A percentile compares a stretch with the other conserved stretches of the same genome.
Conservation (phyloP, 2,888 invertebrate genomes). For the Tetheella fluctuosa region DNA sequence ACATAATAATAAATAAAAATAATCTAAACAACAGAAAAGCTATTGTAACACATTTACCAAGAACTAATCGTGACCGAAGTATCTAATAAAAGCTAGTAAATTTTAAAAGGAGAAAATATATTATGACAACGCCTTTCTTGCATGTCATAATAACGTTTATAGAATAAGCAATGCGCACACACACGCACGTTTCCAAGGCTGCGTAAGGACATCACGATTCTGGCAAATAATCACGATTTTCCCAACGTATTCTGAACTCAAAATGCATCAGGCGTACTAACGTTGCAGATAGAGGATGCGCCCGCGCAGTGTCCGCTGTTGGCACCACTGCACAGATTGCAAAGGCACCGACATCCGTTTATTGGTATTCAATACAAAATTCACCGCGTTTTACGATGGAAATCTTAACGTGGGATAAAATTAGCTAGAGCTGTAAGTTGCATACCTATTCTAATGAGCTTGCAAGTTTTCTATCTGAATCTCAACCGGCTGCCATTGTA, state of each 20-base stretch:
- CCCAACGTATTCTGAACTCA: slow-evolving; percentile 31
- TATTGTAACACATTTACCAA: slow-evolving; percentile 1
- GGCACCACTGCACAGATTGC: slow-evolving; percentile 39
- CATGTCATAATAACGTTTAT: slow-evolving; percentile 9
- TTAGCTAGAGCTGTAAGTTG: neutral
- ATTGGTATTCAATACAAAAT: slow-evolving; percentile 9
- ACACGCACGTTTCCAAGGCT: slow-evolving; percentile 55
- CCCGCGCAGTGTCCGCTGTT: slow-evolving; percentile 42
- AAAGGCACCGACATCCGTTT: slow-evolving; percentile 76
- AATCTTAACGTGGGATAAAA: slow-evolving; percentile 6
- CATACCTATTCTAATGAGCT: neutral
- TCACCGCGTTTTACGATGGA: slow-evolving; percentile 5
- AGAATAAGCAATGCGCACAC: slow-evolving; percentile 9
- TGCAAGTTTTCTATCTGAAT: neutral
- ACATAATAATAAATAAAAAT: neutral
- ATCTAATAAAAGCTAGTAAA: slow-evolving; percentile 5
- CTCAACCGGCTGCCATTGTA: neutral
- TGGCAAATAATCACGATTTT: slow-evolving; percentile 47
- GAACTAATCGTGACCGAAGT: slow-evolving; percentile 1
- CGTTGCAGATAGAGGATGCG: slow-evolving; percentile 49
- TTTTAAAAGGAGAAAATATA: slow-evolving; percentile 4
- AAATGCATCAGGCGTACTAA: slow-evolving; percentile 51
- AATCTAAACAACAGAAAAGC: neutral
- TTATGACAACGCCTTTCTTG: slow-evolving; percentile 2
- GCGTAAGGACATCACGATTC: slow-evolving; percentile 59